Evolutionary conservation across 2,797 vertebrate species (phyloP).

Genomic region (Odontamblyopus rebecca): DNA sequence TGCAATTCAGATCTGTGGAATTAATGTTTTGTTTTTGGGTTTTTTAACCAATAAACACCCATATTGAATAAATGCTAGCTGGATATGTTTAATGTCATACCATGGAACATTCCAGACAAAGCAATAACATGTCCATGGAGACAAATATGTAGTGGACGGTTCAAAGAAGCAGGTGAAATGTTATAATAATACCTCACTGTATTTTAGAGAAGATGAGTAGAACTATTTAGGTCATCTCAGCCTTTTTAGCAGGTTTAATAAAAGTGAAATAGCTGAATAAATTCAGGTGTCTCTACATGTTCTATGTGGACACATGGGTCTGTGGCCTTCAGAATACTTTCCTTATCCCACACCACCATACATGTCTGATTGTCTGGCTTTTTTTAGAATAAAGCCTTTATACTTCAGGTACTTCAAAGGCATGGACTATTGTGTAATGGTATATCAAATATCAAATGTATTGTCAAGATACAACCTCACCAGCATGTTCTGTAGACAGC

Average conservation of each 20-base stretch:
- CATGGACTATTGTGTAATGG: slow-evolving; percentile 25
- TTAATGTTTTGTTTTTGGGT: no score
- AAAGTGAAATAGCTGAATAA: not conserved
- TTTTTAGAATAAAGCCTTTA: not conserved
- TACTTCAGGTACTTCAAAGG: slow-evolving; percentile 20
- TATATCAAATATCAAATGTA: slow-evolving; percentile 19
- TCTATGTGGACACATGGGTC: no score
- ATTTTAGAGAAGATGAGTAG: not conserved
- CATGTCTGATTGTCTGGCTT: not conserved
- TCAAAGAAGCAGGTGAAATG: not conserved
- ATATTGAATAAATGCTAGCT: no score
- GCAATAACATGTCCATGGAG: no score
- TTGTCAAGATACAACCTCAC: slow-evolving; percentile 4
- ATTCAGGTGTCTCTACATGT: no score
- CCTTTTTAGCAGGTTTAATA: not conserved
- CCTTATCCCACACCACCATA: not conserved
- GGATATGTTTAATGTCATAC: no score
- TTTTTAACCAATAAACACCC: no score
- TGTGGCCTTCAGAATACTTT: no score
- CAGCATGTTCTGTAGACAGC: slow-evolving; percentile 34
- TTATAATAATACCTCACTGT: not conserved
- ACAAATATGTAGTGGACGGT: no score
- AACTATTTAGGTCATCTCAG: not conserved
- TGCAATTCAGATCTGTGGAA: no score
- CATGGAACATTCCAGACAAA: no score